Conservation (phyloP, 1,140 invertebrate species). For the Acromyrmex charruanus region DNA sequence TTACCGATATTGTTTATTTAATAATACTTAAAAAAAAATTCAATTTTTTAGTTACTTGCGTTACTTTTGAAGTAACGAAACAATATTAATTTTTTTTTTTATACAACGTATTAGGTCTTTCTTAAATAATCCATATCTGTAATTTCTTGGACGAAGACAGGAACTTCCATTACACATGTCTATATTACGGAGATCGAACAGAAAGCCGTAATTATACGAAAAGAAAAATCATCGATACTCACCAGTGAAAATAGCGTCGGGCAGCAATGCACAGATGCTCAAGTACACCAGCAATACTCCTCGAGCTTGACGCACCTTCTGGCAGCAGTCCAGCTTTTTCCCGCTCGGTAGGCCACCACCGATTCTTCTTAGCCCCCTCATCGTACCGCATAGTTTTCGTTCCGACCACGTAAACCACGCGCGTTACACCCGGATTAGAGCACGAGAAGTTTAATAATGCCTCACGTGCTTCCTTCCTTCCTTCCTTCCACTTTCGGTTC, state of each 20-base stretch:
- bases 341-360: conserved; percentile 82
- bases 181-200: neutral
- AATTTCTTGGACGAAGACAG: neutral
- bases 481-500: conserved; percentile 42
- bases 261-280: conserved; percentile 80
- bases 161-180: neutral
- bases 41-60: no score
- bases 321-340: conserved; percentile 80
- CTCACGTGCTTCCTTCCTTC: conserved; percentile 51
- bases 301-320: conserved; percentile 79
- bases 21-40: no score
- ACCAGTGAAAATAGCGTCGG: conserved; percentile 82
- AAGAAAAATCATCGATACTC: conserved; percentile 68
- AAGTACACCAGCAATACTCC: conserved; percentile 80
- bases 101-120: neutral
- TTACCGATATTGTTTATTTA: no score
- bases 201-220: neutral
- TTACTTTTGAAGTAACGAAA: no score
- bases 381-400: conserved; percentile 85
- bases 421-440: conserved; percentile 78
- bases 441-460: conserved; percentile 81
- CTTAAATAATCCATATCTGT: neutral
- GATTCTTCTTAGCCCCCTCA: conserved; percentile 81
- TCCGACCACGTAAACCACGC: conserved; percentile 81
- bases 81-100: neutral